Conservation (phyloP, 2,888 invertebrate species). For the Drosophila meridiana region DNA sequence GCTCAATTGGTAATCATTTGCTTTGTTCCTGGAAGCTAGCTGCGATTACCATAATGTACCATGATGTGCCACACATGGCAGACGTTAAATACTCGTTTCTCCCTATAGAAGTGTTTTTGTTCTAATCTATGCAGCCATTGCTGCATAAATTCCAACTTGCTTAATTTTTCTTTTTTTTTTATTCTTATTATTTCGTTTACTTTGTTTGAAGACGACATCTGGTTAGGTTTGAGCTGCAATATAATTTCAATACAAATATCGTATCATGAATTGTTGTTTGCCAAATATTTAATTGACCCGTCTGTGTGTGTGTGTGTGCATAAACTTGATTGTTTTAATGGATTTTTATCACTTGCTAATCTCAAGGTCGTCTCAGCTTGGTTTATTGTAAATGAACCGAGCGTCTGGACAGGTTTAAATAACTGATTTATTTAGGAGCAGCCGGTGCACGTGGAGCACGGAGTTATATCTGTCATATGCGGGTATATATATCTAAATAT, state of each 20-base stretch:
- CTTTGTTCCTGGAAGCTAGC: constrained; percentile 4
- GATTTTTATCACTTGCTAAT: constrained; percentile 66
- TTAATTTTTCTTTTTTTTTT: not conserved
- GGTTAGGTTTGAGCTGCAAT: constrained; percentile 5
- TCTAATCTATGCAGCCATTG: constrained; percentile 53
- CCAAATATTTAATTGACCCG: constrained; percentile 41
- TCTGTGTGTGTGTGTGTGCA: constrained; percentile 10
- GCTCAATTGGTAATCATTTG: not conserved
- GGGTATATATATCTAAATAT: not conserved
- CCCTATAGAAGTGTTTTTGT: constrained; percentile 48
- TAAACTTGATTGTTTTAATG: constrained; percentile 40
- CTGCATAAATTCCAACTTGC: not conserved
- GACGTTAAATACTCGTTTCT: constrained; percentile 61
- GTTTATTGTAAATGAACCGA: constrained; percentile 43
- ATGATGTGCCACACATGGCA: constrained; percentile 7
- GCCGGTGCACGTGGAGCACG: constrained; percentile 17
- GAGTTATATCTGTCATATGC: not conserved
- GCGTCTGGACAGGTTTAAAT: constrained; percentile 41
- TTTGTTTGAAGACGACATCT: constrained; percentile 37
- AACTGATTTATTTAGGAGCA: constrained; percentile 24
- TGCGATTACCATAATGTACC: constrained; percentile 32
- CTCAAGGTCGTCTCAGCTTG: constrained; percentile 61
- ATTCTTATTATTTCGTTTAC: constrained; percentile 19
- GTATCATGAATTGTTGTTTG: constrained; percentile 37
- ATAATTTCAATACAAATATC: constrained; percentile 50